A percentile compares a stretch with the other conserved stretches of the same genome.
Evolutionary conservation across 2,888 invertebrate species (phyloP).

Genomic region (Ennomos quercinarius): DNA sequence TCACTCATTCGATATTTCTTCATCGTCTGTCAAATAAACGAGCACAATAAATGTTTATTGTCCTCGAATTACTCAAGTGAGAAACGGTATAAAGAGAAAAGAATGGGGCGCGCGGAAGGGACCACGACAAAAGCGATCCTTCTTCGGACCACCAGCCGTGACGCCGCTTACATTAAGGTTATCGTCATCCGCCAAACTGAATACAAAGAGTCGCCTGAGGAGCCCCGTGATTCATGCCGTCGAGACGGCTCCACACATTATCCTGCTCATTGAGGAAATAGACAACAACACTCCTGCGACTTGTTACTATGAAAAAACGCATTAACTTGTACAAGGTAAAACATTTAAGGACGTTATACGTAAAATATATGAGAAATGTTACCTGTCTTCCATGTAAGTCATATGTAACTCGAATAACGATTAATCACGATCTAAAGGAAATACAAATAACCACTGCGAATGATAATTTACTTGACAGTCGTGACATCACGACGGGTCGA

Average conservation of each 20-base stretch:
- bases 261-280: constrained; percentile 69
- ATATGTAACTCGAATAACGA: no score
- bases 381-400: no score
- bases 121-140: constrained; percentile 82
- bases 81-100: constrained; percentile 83
- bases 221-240: constrained; percentile 74
- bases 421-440: no score
- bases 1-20: constrained; percentile 78
- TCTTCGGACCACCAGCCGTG: constrained; percentile 83
- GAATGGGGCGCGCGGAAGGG: constrained; percentile 79
- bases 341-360: constrained; percentile 23
- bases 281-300: constrained; percentile 51
- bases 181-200: constrained; percentile 83
- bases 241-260: constrained; percentile 68
- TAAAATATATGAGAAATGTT: neutral
- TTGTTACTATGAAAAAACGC: constrained; percentile 49
- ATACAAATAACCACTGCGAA: neutral
- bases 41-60: constrained; percentile 84
- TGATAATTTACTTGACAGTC: constrained; percentile 47
- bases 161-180: constrained; percentile 85
- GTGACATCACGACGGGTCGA: constrained; percentile 48
- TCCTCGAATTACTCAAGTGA: constrained; percentile 84
- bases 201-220: constrained; percentile 76
- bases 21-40: constrained; percentile 82
- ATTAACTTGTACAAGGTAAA: constrained; percentile 42